Conservation (phyloP, 2,113 vertebrate species). For the Bucco capensis region DNA sequence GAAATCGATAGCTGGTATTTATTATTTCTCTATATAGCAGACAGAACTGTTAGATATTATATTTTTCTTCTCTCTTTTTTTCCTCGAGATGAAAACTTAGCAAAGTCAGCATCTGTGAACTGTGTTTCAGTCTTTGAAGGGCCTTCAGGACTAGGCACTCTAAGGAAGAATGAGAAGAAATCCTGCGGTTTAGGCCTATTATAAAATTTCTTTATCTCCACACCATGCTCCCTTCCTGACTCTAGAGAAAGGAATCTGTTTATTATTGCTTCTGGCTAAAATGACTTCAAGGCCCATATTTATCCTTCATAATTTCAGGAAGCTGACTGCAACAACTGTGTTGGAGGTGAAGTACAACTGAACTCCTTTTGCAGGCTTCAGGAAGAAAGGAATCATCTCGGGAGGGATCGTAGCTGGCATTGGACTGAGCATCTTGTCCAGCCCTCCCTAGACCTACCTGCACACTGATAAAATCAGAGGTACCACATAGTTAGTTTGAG, state of each 20-base stretch:
- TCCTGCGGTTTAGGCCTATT: neutral
- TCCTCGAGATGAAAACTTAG: neutral
- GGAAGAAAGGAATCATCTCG: neutral
- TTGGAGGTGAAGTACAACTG: neutral
- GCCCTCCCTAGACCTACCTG: neutral
- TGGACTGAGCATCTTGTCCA: neutral
- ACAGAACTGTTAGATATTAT: neutral
- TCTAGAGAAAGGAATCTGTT: neutral
- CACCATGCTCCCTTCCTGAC: neutral
- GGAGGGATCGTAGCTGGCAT: accelerated
- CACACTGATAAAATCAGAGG: neutral
- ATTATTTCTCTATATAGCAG: neutral
- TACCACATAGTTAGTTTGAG: accelerated
- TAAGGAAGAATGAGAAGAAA: conserved; percentile 6
- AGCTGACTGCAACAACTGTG: neutral
- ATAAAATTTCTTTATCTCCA: neutral
- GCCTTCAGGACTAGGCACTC: neutral
- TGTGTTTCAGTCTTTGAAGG: neutral
- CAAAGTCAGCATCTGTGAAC: neutral
- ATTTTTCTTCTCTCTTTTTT: neutral
- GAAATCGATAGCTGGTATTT: neutral
- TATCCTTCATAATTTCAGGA: neutral
- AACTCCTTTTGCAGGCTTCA: neutral
- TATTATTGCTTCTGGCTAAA: neutral
- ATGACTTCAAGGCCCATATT: neutral